Base-by-base conservation (phyloP, 2,113 vertebrate genomes). In the Platysteira castanea region DNA sequence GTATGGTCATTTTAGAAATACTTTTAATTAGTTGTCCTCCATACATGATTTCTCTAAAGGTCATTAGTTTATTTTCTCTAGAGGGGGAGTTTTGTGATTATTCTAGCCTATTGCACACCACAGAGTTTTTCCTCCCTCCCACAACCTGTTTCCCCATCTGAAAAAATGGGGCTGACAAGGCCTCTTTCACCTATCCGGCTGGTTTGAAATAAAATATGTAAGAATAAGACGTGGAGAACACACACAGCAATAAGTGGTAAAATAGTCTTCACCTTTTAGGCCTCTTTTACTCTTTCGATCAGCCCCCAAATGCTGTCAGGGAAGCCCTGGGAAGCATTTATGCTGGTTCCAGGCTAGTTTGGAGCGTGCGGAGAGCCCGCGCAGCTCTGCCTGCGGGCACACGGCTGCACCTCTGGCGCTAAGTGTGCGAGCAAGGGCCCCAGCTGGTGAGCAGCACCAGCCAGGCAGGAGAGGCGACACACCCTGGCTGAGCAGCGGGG, bases 301-400 rank as follows among this genome's bases (percentile, higher is more conserved):
- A 46, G 23, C 23, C 50, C 17, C 9, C 13, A 9, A 57, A 27
- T 35, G 19, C 35, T 47, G 15, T 33, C 3, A 17, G 52, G 56
- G 30, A 54, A 35, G 39, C 33, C 22, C 69, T n/a, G 42, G 41
- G 68, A 39, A 76, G 41, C 28, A 13, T 39, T 77, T 27, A 1
- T 10, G 46, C 33, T 37, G 4, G 7, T 65, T 61, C 15, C 44
- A 19, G 63, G 47, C 53, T 44, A 79, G 7, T 60, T 75, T 44
- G 74, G 41, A 59, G 67, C 1, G 0, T 0, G 2, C 1, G 2
- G 53, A 13, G 28, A 50, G 27, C 24, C 19, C 0, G 0, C 10
- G n/a, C 46, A 13, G 31, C 13, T 24, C 4, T 0, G 2, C 7
- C 0, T 5, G 10, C 14, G 8, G 42, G 10, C 20, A 9, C 10